These are phyloP conservation scores for Odocoileus virginianus DNA, from an alignment of 2,113 vertebrate species.

Conservation along the genomic window DNA sequence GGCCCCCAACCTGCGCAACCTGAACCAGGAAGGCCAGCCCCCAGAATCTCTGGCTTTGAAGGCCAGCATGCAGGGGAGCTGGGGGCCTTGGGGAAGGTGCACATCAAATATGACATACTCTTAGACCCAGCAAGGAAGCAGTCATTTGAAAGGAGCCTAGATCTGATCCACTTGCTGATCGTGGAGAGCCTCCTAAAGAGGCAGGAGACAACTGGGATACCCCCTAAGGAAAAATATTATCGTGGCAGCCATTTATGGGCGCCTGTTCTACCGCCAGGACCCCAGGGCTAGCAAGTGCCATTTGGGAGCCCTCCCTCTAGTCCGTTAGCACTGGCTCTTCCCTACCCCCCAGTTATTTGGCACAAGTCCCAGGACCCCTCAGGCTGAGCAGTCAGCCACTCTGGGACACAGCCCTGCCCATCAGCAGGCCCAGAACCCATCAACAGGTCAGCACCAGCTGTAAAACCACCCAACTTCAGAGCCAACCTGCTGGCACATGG, in stretches of 20 bases:
- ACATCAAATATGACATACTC: background rate
- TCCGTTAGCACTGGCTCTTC: background rate
- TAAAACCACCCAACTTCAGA: background rate
- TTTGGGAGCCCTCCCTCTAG: background rate
- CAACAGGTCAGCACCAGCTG: background rate
- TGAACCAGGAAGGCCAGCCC: background rate
- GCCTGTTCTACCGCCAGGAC: accelerated
- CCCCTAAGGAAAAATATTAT: background rate
- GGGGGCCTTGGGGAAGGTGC: background rate
- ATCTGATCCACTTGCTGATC: background rate
- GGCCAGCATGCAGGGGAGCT: background rate
- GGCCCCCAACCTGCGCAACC: background rate
- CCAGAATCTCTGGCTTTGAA: background rate
- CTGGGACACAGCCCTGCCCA: background rate
- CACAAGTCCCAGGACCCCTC: background rate
- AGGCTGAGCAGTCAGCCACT: background rate
- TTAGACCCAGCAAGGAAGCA: background rate
- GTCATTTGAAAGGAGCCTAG: background rate
- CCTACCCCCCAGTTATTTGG: background rate
- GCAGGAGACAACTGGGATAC: background rate
- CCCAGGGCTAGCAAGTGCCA: background rate
- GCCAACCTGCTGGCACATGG: background rate
- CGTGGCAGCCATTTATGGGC: accelerated
- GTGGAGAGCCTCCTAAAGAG: background rate
- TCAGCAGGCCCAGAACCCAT: background rate